A percentile compares a stretch with the other conserved stretches of the same genome.
phyloP scores from a whole-genome alignment of 2,113 vertebrate species.

The Alethe diademata region DNA sequence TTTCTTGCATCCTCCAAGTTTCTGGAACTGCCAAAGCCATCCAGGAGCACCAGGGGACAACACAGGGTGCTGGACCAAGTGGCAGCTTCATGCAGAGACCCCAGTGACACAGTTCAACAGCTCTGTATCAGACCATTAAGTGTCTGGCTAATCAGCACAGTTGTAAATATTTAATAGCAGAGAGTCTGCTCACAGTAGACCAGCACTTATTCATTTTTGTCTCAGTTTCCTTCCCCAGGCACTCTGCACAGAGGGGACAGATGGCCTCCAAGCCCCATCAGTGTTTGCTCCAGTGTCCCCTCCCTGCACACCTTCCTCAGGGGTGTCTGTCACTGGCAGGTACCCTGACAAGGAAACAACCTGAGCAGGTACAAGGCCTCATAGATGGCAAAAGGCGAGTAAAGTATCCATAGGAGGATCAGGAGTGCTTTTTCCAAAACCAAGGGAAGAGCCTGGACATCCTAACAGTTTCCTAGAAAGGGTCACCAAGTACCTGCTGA shows the following conservation, averaged over 20 bases:
- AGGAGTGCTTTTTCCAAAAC: not conserved
- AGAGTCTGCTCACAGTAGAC: not conserved
- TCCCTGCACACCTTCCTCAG: rapidly evolving
- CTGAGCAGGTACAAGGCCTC: not conserved
- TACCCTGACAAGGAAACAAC: rapidly evolving
- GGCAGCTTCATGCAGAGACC: not conserved
- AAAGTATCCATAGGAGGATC: rapidly evolving
- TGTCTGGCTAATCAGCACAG: not conserved
- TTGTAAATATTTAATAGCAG: not conserved
- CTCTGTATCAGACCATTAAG: rapidly evolving
- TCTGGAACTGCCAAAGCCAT: not conserved
- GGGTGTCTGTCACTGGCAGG: not conserved
- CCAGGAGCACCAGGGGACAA: not conserved
- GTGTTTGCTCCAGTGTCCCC: not conserved
- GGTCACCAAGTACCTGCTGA: not conserved
- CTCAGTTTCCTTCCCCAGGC: not conserved
- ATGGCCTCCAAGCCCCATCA: too few species aligned
- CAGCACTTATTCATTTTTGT: not conserved
- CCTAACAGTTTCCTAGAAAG: not conserved
- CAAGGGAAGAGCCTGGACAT: not conserved
- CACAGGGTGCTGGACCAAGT: not conserved
- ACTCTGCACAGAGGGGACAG: not conserved
- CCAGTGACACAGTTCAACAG: not conserved
- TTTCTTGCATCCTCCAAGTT: not conserved
- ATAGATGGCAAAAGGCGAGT: not conserved